Base-by-base conservation (phyloP, 2,797 vertebrate genomes). In the Squalus acanthias region DNA sequence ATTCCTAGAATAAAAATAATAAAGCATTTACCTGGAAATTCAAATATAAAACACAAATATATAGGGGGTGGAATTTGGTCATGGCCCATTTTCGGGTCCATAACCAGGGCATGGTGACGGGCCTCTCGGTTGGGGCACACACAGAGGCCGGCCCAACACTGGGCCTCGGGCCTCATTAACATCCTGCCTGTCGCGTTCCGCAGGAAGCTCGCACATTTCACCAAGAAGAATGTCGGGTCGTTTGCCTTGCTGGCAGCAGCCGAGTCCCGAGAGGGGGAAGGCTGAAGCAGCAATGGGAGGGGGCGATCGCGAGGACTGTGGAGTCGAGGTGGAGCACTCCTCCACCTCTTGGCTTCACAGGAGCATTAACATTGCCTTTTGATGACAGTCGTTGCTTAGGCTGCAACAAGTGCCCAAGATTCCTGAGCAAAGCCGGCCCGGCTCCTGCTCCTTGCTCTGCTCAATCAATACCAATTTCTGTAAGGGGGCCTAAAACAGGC, bases 1-100 rank as follows among this genome's bases (percentile, higher is more conserved):
- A 98, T 97, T 99, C 99, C 99, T 99, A 2, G 74, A 95, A 96
- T 76, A 60, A 72, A 72, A 67, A 33, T 50, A 74, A 74, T 3
- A 50, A 33, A 60, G 24, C 65, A 93, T 20, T 93, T 69, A 93
- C n/a, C 20, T 9, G 65, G 1, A 93, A 93, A 46, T 93, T 91
- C 7, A 93, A 93, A 69, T 67, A 93, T 46, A 22, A 93, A 85
- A 22, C 39, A 46, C 79, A 85, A 46, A 85, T 6, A 85, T 82
- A 39, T 3, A 85, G 39, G 15, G 15, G 39, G 39, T 46, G n/a
- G 17, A 85, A 85, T 50, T 50, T 85, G 82, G 46, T 85, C 22
- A 22, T 85, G 39, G 20, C 63, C n/a, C 46, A 3, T 24, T 39
- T 93, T 93, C n/a, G 8, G 91, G 91, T 69, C 39, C n/a, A 93